Base-by-base conservation (phyloP, 2,113 vertebrate species). In the Myrmecophaga tridactyla region DNA sequence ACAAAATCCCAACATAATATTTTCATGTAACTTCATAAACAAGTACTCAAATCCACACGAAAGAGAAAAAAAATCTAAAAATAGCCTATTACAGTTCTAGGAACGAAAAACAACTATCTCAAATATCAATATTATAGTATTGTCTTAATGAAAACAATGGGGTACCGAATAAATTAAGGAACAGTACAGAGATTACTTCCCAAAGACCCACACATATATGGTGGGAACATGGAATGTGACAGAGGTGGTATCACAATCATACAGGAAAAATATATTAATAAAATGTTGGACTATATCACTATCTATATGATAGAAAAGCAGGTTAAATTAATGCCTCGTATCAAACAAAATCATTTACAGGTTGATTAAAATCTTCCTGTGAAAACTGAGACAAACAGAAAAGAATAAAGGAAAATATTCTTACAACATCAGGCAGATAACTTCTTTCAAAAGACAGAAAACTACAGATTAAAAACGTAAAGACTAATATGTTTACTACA, bases 1-100 rank as follows among this genome's bases (percentile, higher is more conserved):
- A 65, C 10, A 90, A 43, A 85, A 48, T 93, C 17, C 53, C 46
- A 90, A 41, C 8, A 58, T 36, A 87, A 18, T 60, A 23, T 88
- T 90, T 83, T 89, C 56, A 76, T 70, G 60, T n/a, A 43, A 51
- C 23, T 81, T 85, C 72, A 81, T 46, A 94, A 80, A 93, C 39
- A 72, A 72, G 18, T 80, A 56, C 65, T 60, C 8, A 83, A 67
- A 86, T 80, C 21, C 17, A 75, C 36, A 90, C 25, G 23, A 86
- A 67, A 84, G 46, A 92, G 36, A 81, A 89, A 76, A 89, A 53
- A 53, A 76, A 18, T n/a, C 34, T 78, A 63, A 85, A 14, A 81
- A 48, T 51, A 78, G 29, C 48, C 65, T 12, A 43, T 89, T 89
- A 12, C 62, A 78, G 29, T 86, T 86, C 53, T n/a, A 69, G 20